Conservation (phyloP, 2,797 vertebrate species). For the Acrossocheilus fasciatus region DNA sequence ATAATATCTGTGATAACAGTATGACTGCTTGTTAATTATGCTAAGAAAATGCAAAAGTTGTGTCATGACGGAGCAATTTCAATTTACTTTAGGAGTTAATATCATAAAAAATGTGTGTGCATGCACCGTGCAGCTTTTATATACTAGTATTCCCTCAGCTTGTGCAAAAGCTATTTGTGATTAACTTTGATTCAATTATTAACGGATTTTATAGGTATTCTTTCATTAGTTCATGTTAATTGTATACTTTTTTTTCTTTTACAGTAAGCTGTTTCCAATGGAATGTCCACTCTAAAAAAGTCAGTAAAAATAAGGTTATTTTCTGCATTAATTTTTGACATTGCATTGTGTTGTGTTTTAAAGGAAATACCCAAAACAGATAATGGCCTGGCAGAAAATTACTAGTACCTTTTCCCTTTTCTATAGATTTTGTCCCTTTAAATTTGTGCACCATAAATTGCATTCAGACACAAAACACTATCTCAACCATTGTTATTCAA, state of each 20-base stretch:
- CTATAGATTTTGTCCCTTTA: neutral
- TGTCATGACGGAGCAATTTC: neutral
- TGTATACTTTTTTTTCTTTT: too few species aligned
- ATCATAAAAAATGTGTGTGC: neutral
- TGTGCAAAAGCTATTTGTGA: neutral
- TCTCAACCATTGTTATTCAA: neutral
- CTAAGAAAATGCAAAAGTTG: neutral
- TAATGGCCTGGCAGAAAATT: neutral
- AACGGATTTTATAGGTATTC: too few species aligned
- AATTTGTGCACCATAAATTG: neutral
- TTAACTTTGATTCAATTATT: too few species aligned
- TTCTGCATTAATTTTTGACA: neutral
- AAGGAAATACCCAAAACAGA: neutral
- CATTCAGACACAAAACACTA: neutral
- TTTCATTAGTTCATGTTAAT: too few species aligned
- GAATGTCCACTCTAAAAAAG: neutral
- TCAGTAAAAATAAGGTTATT: neutral
- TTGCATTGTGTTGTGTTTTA: neutral
- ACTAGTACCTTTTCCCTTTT: neutral
- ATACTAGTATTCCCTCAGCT: neutral
- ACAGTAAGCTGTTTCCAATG: neutral
- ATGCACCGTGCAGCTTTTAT: too few species aligned
- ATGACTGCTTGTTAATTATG: neutral
- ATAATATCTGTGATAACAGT: neutral
- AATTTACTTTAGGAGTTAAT: neutral